Evolutionary conservation across 35 echinoderm and acorn worm species (phyloP).

Genomic region (Heliocidaris tuberculata): DNA sequence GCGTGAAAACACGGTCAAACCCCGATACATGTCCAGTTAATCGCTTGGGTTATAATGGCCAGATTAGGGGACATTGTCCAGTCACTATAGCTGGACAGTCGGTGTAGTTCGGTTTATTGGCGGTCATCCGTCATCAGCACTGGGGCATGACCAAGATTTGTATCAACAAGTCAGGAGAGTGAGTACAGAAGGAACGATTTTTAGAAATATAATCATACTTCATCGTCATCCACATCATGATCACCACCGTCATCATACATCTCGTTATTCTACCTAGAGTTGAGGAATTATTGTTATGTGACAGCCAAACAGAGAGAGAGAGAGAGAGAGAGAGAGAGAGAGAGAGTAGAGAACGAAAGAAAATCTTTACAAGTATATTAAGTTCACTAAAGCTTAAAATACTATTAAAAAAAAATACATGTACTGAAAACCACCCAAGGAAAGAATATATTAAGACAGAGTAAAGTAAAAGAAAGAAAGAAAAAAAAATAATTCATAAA

Average conservation of each 20-base stretch:
- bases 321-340: not conserved
- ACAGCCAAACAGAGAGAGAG: not conserved
- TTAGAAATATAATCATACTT: not conserved
- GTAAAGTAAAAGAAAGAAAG: too few species aligned
- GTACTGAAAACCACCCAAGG: too few species aligned
- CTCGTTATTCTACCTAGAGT: not conserved
- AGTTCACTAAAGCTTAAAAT: too few species aligned
- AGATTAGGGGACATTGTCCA: conserved; percentile 2
- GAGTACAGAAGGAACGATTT: not conserved
- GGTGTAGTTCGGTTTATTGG: not conserved
- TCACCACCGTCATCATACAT: not conserved
- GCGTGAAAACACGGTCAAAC: conserved; percentile 7
- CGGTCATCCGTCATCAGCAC: not conserved
- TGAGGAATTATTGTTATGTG: not conserved
- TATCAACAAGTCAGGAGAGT: not conserved
- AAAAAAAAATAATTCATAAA: too few species aligned
- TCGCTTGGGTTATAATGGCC: not conserved
- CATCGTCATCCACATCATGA: not conserved
- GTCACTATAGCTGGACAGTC: not conserved
- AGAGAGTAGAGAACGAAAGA: too few species aligned
- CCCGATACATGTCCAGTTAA: not conserved
- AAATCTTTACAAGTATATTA: too few species aligned
- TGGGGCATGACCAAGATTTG: not conserved
- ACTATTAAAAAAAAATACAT: too few species aligned
- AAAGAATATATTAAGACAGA: too few species aligned